Evolutionary conservation across 2,888 invertebrate genomes (phyloP), one percentile per base, ranked within the genome.

Genomic region (Athrips mouffetella): DNA sequence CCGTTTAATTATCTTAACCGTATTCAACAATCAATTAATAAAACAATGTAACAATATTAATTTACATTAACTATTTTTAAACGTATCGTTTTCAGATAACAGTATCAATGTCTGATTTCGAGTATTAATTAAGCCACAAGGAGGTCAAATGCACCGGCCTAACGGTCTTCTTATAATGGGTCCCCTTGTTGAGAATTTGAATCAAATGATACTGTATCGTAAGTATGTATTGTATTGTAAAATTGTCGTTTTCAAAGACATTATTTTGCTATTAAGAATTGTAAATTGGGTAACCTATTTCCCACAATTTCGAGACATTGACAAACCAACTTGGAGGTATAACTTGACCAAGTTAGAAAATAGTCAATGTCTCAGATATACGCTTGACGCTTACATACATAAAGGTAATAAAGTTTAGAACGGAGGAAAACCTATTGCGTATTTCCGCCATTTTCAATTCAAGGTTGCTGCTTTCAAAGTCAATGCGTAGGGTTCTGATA

Each of bases 71-170:
- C n/a, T n/a, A n/a, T n/a, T n/a, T n/a, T n/a, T n/a, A n/a, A n/a
- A n/a, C 25, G 25, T 25, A 25, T 25, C 25, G 8, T 8, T 25
- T 25, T 7, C 55, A 40, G 46, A 57, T 49, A 55, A 48, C 57
- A 58, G 60, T 63, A 64, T 29, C 15, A 13, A 21, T 18, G 23
- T 40, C 41, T 44, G 18, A 44, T 44, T 62, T 60, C 55, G 60
- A 54, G 55, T 54, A 59, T 45, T 59, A 59, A 72, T 71, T 67
- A 67, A 70, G 70, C 69, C 63, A 60, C 65, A 76, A 78, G 69
- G 73, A 76, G 85, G 85, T 82, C 82, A 78, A 78, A 78, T 75
- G 80, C 73, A 75, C 75, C 71, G 63, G 61, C 62, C 69, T 83
- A 83, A 81, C 80, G 80, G 81, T 64, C 65, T 65, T 65, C 57